Evolutionary conservation across 2,888 invertebrate species (phyloP).

Genomic region (Callosobruchus maculatus): DNA sequence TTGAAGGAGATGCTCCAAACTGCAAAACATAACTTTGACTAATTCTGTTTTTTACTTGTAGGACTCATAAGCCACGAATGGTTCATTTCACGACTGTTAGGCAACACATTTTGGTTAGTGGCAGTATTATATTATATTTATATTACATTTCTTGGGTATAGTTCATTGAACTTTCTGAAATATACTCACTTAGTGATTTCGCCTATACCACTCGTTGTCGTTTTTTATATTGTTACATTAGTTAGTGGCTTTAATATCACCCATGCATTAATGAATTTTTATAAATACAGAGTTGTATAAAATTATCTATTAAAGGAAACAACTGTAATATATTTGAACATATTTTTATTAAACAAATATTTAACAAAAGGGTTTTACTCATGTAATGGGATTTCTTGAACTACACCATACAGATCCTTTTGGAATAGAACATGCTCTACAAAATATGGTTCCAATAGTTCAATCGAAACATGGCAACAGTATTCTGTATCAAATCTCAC

Average conservation of each 20-base stretch:
- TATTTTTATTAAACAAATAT: neutral
- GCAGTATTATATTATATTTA: constrained; percentile 88
- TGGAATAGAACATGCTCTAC: neutral
- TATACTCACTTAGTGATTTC: constrained; percentile 80
- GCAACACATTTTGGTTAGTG: constrained; percentile 89
- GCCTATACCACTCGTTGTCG: constrained; percentile 71
- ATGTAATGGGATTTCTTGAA: neutral
- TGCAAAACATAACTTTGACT: no score
- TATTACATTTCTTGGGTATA: constrained; percentile 94
- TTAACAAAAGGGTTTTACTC: neutral
- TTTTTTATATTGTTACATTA: constrained; percentile 73
- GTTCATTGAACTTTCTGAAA: constrained; percentile 80
- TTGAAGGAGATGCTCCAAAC: no score
- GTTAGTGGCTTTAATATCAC: constrained; percentile 80
- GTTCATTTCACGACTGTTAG: constrained; percentile 50
- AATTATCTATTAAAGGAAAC: neutral
- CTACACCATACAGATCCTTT: neutral
- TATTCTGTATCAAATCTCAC: constrained; percentile 16
- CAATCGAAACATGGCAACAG: no score
- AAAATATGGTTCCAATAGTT: no score
- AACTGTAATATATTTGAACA: neutral
- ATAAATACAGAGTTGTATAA: constrained; percentile 71
- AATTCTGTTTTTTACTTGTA: neutral
- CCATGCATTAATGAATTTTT: constrained; percentile 71
- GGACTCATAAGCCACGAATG: constrained; percentile 38